Conservation (phyloP, 2,888 invertebrate species). For the Anorthoa munda region DNA sequence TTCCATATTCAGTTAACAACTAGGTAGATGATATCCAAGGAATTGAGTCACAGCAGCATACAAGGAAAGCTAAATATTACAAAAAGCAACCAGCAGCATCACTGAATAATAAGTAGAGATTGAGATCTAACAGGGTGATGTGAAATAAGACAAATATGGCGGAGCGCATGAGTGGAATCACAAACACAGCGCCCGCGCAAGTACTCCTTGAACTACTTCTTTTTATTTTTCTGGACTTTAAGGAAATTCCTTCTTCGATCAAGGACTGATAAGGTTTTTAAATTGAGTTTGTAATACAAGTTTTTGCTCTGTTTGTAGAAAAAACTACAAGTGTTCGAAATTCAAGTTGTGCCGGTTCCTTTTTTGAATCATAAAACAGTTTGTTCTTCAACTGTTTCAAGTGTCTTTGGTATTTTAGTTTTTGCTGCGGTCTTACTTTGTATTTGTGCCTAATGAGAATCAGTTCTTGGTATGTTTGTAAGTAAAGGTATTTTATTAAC, state of each 20-base stretch:
- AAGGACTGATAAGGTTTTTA: constrained; percentile 60
- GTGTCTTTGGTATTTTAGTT: constrained; percentile 43
- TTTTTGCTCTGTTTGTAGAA: constrained; percentile 44
- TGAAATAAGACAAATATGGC: constrained; percentile 89
- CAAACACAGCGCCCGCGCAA: constrained; percentile 79
- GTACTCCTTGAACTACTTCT: constrained; percentile 77
- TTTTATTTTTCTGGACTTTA: constrained; percentile 65
- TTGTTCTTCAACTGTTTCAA: constrained; percentile 39
- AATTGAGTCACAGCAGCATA: constrained; percentile 71
- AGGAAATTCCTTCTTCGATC: constrained; percentile 66
- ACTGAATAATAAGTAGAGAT: constrained; percentile 86
- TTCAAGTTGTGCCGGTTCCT: constrained; percentile 44
- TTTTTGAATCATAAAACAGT: constrained; percentile 45
- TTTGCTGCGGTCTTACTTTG: constrained; percentile 47
- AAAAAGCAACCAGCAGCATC: constrained; percentile 77
- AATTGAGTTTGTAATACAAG: constrained; percentile 46
- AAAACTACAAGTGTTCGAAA: constrained; percentile 42
- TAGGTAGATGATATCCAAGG: constrained; percentile 57
- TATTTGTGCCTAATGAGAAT: constrained; percentile 45
- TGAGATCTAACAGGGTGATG: constrained; percentile 88
- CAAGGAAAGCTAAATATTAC: constrained; percentile 74
- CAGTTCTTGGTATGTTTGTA: constrained; percentile 16
- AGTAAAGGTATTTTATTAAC: constrained; percentile 41
- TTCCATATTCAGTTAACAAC: constrained; percentile 55
- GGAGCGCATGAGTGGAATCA: constrained; percentile 83